Conservation (phyloP, 2,888 invertebrate genomes). For the Zhuqinia jingwanae region DNA sequence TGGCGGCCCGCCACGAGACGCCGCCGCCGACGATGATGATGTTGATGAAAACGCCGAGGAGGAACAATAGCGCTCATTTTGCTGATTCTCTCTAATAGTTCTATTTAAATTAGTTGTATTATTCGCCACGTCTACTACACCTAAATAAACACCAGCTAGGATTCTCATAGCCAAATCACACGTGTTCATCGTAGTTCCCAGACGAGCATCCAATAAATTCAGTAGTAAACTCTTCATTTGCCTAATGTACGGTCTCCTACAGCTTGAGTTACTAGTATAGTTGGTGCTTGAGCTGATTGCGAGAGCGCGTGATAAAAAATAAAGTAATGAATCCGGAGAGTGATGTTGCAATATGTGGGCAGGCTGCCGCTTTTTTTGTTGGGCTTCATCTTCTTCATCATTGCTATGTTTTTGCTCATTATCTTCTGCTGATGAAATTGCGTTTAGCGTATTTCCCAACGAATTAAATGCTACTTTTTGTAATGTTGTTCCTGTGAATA, state of each 20-base stretch:
- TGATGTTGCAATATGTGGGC: conserved; percentile 54
- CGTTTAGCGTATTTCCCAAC: conserved; percentile 57
- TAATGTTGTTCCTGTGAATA: conserved; percentile 22
- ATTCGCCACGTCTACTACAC: conserved; percentile 40
- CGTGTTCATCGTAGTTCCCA: conserved; percentile 56
- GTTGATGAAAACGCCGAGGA: not conserved
- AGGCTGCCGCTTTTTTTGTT: not conserved
- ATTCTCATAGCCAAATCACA: conserved; percentile 74
- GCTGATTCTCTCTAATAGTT: not conserved
- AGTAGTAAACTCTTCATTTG: conserved; percentile 51
- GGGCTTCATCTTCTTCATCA: not conserved
- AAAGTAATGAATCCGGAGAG: conserved; percentile 69
- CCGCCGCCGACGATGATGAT: too few species aligned
- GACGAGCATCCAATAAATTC: conserved; percentile 53
- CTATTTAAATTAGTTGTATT: conserved; percentile 26
- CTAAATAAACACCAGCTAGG: conserved; percentile 66
- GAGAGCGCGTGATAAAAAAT: conserved; percentile 70
- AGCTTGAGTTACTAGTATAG: conserved; percentile 3
- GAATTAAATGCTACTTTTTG: conserved; percentile 25
- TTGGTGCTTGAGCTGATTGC: conserved; percentile 14
- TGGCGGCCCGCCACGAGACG: too few species aligned
- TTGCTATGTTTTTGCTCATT: not conserved
- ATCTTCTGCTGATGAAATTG: conserved; percentile 49
- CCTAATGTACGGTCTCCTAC: conserved; percentile 39
- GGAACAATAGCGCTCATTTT: not conserved